These are phyloP conservation scores for Hyles euphorbiae DNA, from an alignment of 1,140 invertebrate genomes.

Conservation along the genomic window DNA sequence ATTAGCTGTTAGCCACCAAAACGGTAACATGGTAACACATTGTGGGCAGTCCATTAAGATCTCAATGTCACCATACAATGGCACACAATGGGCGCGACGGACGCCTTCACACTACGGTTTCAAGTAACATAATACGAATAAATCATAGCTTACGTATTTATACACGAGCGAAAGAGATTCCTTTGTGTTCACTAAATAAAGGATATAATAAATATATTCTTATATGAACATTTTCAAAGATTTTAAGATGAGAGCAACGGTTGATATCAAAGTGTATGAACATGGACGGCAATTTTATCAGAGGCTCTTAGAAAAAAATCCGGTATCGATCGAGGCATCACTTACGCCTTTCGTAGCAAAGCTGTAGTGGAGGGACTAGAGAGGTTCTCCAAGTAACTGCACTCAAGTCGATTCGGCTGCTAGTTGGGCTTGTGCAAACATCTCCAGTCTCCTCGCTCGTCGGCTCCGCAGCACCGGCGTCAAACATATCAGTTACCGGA, in stretches of 20 bases:
- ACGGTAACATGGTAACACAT: constrained; percentile 1
- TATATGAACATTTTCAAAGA: too few relatives aligned
- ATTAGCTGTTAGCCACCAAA: too few relatives aligned
- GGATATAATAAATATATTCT: too few relatives aligned
- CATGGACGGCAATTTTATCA: too few relatives aligned
- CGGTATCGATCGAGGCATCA: too few relatives aligned
- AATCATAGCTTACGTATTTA: constrained; percentile 1
- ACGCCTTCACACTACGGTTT: constrained; percentile 21
- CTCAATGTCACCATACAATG: constrained; percentile 46
- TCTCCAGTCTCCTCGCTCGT: constrained; percentile 19
- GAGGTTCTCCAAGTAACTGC: constrained; percentile 33
- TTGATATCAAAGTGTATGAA: too few relatives aligned
- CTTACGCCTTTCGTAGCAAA: too few relatives aligned
- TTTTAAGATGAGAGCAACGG: too few relatives aligned
- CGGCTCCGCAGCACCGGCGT: constrained; percentile 22
- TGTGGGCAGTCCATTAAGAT: constrained; percentile 44
- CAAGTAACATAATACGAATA: constrained; percentile 34
- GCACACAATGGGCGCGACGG: constrained; percentile 39
- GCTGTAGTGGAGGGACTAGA: not conserved
- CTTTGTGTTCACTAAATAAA: too few relatives aligned
- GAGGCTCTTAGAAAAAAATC: too few relatives aligned
- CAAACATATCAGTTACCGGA: constrained; percentile 65
- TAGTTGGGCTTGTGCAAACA: constrained; percentile 48
- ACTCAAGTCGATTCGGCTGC: constrained; percentile 45
- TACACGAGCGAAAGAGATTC: not conserved